phyloP scores from a whole-genome alignment of 2,113 vertebrate species.

The Amia ocellicauda region DNA sequence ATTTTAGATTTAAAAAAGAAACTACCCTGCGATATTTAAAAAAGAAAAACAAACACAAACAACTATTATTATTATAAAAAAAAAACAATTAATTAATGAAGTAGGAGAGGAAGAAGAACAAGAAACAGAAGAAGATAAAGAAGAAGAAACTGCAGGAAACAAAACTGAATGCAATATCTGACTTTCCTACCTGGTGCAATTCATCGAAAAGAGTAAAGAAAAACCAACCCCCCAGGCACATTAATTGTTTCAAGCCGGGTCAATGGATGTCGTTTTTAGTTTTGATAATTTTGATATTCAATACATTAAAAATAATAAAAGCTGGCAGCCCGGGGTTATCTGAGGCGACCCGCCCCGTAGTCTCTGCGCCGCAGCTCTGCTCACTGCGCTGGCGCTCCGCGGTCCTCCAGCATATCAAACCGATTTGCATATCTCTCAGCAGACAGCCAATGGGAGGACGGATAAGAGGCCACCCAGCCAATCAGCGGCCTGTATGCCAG shows the following conservation, averaged over 20 bases:
- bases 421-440: constrained; percentile 40
- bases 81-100: too few relatives aligned
- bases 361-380: constrained; percentile 14
- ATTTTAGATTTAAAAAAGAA: not conserved
- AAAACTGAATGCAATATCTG: too few relatives aligned
- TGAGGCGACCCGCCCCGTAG: constrained; percentile 13
- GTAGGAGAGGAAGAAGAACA: too few relatives aligned
- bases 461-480: constrained; percentile 22
- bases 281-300: not conserved
- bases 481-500: constrained; percentile 1
- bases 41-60: too few relatives aligned
- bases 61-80: too few relatives aligned
- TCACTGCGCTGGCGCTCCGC: constrained; percentile 28
- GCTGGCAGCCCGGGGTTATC: not conserved
- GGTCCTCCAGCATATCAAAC: constrained; percentile 38
- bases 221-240: not conserved
- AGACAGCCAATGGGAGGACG: constrained; percentile 31
- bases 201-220: constrained; percentile 31
- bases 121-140: too few relatives aligned
- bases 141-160: too few relatives aligned
- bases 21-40: too few relatives aligned
- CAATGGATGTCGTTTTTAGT: constrained; percentile 5
- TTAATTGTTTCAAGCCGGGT: not conserved
- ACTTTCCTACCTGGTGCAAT: constrained; percentile 51
- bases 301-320: not conserved